phyloP scores from a whole-genome alignment of 2,797 vertebrate genomes.

The Phrynocephalus guinanensis region DNA sequence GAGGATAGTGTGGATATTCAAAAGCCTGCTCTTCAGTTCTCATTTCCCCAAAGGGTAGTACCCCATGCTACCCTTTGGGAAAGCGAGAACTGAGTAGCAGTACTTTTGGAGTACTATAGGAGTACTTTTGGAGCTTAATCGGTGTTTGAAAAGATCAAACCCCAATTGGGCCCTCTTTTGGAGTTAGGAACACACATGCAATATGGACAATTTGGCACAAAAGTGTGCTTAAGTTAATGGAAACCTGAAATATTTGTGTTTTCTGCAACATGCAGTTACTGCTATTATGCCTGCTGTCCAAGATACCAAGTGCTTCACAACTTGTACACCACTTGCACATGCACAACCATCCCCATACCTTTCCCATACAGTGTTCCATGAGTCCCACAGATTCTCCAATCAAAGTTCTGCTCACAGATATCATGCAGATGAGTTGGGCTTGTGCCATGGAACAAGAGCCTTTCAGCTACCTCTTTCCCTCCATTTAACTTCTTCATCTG shows the following conservation, averaged over 20 bases:
- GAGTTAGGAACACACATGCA: background rate
- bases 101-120: no score
- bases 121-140: background rate
- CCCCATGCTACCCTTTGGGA: no score
- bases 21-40: no score
- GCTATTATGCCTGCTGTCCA: background rate
- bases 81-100: no score
- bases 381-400: conserved; percentile 84
- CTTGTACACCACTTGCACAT: background rate
- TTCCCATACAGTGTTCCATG: conserved; percentile 82
- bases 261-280: background rate
- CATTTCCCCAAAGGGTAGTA: no score
- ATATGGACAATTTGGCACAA: background rate
- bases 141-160: background rate
- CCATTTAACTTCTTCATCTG: conserved; percentile 35
- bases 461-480: conserved; percentile 68
- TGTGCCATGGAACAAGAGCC: conserved; percentile 82
- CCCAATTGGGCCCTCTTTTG: background rate
- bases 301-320: no score
- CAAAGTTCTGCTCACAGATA: conserved; percentile 84
- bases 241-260: background rate
- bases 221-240: background rate
- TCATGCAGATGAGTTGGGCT: conserved; percentile 61
- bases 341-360: conserved; percentile 66
- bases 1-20: no score